Conservation (phyloP, 2,797 vertebrate genomes). For the Eospalax fontanierii region DNA sequence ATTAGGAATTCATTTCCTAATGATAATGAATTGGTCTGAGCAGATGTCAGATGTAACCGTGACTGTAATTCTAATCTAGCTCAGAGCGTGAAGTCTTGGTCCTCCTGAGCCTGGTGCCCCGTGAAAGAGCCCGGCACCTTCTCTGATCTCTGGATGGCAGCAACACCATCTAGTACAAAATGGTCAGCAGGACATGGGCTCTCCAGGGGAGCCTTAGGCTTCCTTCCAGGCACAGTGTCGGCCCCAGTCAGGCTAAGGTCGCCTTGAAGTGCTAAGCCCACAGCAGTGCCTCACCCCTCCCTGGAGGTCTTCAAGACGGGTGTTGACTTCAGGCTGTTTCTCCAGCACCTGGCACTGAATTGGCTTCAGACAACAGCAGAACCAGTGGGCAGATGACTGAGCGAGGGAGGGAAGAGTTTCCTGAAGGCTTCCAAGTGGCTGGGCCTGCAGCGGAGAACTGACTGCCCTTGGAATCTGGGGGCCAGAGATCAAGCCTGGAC, state of each 20-base stretch:
- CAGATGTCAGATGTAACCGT: constrained; percentile 68
- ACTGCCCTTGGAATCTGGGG: not conserved
- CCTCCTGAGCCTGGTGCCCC: not conserved
- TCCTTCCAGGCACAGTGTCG: not conserved
- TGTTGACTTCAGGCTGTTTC: not conserved
- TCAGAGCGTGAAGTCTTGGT: constrained; percentile 23
- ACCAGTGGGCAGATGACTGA: rapidly evolving
- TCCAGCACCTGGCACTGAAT: rapidly evolving
- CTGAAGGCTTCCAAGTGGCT: rapidly evolving
- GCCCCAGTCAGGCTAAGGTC: rapidly evolving
- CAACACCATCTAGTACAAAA: rapidly evolving
- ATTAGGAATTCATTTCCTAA: constrained; percentile 82
- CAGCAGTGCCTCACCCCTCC: too few relatives aligned
- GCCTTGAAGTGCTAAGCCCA: not conserved
- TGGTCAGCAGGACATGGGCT: rapidly evolving
- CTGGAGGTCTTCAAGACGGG: not conserved
- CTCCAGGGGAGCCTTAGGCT: not conserved
- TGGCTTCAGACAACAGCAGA: rapidly evolving
- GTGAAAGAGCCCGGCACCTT: rapidly evolving
- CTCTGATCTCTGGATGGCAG: not conserved
- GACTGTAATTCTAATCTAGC: constrained; percentile 67
- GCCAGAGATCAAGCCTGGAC: not conserved
- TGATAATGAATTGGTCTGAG: constrained; percentile 78
- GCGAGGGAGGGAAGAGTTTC: rapidly evolving
- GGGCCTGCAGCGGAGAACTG: not conserved